Evolutionary conservation across 2,113 vertebrate genomes (phyloP), one percentile per base, ranked within the genome.

Genomic region (Micromys minutus): DNA sequence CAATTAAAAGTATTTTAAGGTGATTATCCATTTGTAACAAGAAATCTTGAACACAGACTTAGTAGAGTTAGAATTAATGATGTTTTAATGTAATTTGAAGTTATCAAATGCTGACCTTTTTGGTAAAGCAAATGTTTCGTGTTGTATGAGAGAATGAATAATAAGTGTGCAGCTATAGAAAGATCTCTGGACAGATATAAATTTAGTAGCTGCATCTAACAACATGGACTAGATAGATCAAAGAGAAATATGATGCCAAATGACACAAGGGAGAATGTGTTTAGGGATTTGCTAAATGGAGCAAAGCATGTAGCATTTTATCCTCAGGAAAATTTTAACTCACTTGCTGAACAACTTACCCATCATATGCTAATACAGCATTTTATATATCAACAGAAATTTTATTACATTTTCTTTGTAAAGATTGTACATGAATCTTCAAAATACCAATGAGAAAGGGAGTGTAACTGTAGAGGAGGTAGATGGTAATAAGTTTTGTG

Each of bases 1-100:
- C 80, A 13, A 79, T 76, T 89, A 79, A 87, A 96, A 87, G 69
- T 50, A 26, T 15, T 24, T 79, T 69, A 24, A 92, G 36, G 52
- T 86, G 5, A 91, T 93, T 91, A 85, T 75, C 36, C n/a, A 42
- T 69, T 90, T 87, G 61, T 71, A 93, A 4, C 50, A 65, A 63
- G 29, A 59, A 75, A 86, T 29, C 1, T 39, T 77, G 76, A 93
- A 84, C 50, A 90, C 16, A 94, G 17, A 92, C 74, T 65, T 87
- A 84, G 45, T 87, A 6, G 3, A 90, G 31, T 90, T 87, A 75
- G 10, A 92, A 84, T 94, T 75, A 90, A 87, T 95, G 3, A 77
- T 79, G 9, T 86, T 79, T 93, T 63, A 75, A 97, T 93, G 29
- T 79, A 94, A 93, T 79, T 95, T 86, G 13, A 89, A 96, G 39